phyloP scores from a whole-genome alignment of 2,888 invertebrate genomes.

The Ophion slaviceki region DNA sequence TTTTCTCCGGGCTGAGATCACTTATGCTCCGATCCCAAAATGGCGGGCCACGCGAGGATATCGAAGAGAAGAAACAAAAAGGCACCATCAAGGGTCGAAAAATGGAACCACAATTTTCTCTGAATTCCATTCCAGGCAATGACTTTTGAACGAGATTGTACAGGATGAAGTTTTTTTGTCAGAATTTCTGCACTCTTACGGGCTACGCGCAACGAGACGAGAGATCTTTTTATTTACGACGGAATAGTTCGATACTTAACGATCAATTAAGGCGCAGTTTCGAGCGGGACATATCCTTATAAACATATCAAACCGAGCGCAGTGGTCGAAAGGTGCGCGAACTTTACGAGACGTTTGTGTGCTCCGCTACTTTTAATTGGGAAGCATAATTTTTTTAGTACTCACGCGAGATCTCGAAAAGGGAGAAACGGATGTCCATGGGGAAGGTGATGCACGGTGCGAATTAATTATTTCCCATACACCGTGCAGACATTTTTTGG shows the following conservation, averaged over 20 bases:
- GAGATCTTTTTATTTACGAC: neutral
- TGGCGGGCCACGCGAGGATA: neutral
- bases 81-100: neutral
- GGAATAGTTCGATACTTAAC: constrained; percentile 21
- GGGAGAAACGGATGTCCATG: neutral
- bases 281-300: constrained; percentile 12
- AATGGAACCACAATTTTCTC: neutral
- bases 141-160: neutral
- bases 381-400: neutral
- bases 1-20: neutral
- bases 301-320: constrained; percentile 21
- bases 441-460: neutral
- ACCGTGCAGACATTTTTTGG: too few relatives aligned
- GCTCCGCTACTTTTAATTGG: neutral
- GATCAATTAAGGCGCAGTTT: constrained; percentile 25
- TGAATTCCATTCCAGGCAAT: neutral
- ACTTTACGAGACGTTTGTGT: constrained; percentile 2
- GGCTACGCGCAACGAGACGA: neutral
- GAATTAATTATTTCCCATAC: neutral
- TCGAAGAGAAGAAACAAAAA: neutral
- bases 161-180: neutral
- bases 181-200: neutral
- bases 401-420: neutral
- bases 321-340: neutral
- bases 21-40: neutral